Conservation (phyloP, 2,113 vertebrate genomes). For the Ariopsis seemanni region DNA sequence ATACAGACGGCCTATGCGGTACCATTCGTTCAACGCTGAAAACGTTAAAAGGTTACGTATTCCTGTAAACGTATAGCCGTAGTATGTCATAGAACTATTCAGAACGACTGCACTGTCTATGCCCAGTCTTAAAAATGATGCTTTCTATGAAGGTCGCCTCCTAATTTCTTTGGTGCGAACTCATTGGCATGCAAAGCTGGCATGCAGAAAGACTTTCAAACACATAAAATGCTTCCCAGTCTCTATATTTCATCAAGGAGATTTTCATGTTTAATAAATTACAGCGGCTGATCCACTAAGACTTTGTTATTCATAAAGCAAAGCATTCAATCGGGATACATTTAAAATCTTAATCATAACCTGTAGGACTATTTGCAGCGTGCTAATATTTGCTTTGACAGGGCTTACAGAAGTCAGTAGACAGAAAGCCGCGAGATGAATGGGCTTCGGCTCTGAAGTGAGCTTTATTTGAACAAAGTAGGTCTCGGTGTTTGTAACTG, state of each 20-base stretch:
- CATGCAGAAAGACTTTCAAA: constrained; percentile 95
- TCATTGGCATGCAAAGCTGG: constrained; percentile 93
- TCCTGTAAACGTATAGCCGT: background rate
- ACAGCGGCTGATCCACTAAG: constrained; percentile 91
- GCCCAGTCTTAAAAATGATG: constrained; percentile 80
- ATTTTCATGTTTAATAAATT: constrained; percentile 99
- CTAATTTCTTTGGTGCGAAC: constrained; percentile 64
- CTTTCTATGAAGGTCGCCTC: constrained; percentile 75
- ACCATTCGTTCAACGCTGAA: background rate
- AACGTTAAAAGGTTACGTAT: background rate
- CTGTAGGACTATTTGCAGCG: constrained; percentile 93
- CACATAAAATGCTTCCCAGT: constrained; percentile 90
- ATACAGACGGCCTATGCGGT: background rate
- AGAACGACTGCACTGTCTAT: constrained; percentile 7
- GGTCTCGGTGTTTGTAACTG: constrained; percentile 72
- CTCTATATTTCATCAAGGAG: constrained; percentile 99
- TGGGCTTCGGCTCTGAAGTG: constrained; percentile 82
- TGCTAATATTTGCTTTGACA: constrained; percentile 91
- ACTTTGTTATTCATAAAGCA: constrained; percentile 98
- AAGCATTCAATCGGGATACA: constrained; percentile 89
- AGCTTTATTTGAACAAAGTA: constrained; percentile 76
- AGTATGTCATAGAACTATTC: background rate
- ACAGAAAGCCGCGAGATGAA: constrained; percentile 81
- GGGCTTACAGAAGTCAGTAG: constrained; percentile 81
- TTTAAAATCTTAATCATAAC: constrained; percentile 98